Conservation (phyloP, 2,113 vertebrate genomes). For the Ciconia stormi region DNA sequence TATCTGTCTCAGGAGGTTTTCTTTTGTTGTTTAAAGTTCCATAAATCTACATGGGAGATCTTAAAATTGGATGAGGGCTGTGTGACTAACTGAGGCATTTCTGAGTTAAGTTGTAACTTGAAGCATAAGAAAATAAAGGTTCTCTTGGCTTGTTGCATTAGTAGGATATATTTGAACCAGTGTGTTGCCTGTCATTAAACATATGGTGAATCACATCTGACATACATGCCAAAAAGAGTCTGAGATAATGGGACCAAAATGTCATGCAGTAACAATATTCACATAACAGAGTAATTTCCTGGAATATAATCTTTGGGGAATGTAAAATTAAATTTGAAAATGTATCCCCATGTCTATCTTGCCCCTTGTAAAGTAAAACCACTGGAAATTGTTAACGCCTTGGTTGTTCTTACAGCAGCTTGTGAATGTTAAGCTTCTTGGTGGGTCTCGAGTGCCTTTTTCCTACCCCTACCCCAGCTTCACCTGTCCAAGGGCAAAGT, state of each 20-base stretch:
- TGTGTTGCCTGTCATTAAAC: neutral
- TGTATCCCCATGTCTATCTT: neutral
- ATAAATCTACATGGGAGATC: neutral
- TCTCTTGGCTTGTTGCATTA: neutral
- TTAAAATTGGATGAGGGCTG: neutral
- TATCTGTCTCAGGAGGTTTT: neutral
- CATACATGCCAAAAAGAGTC: neutral
- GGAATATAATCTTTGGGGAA: slow-evolving; percentile 10
- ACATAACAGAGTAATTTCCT: slow-evolving; percentile 6
- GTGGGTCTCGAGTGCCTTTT: neutral
- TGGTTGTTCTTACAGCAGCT: neutral
- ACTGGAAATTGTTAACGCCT: neutral
- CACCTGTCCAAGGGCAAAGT: neutral
- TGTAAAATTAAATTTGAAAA: neutral
- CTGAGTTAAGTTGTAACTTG: slow-evolving; percentile 18
- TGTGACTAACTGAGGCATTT: slow-evolving; percentile 2
- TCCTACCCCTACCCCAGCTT: neutral
- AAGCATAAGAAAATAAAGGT: neutral
- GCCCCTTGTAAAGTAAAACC: neutral
- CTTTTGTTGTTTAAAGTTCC: slow-evolving; percentile 13
- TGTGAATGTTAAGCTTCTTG: neutral
- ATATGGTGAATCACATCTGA: slow-evolving; percentile 18
- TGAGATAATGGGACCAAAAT: slow-evolving; percentile 57
- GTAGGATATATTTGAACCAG: slow-evolving; percentile 2
- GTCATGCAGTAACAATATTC: neutral